Base-by-base conservation (phyloP, 2,113 vertebrate genomes). In the Progne subis region DNA sequence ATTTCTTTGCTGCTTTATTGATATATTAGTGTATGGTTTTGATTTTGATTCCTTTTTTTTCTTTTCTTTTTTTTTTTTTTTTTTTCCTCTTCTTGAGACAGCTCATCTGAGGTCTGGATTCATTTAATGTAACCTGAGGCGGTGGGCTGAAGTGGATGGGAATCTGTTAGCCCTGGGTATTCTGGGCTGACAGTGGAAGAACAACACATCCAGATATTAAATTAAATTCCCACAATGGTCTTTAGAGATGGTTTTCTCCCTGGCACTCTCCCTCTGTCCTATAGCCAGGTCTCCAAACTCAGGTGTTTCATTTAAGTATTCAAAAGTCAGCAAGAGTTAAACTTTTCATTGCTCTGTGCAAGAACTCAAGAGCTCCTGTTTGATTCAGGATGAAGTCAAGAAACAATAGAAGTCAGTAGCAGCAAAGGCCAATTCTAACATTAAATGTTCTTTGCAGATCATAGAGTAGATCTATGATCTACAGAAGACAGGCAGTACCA, bases 71-170 rank as follows among this genome's bases (percentile, higher is more conserved):
- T 57, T 32, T 37, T 34, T 52, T 53, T 46, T 28, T 55, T 46
- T 77, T 50, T 18, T 9, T 0, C 20, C 14, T 13, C 11, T 90
- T 55, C 52, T 81, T 74, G 28, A n/a, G 61, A 55, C 64, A 44
- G 34, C 47, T 80, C 39, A 52, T 88, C 78, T 77, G 82, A 91
- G 72, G 82, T 74, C 80, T 97, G 79, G 47, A 80, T 92, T 94
- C 76, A 83, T 93, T 96, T 94, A 69, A 57, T 18, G 44, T 88
- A 82, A 76, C 82, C 76, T 2, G 9, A 92, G 68, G 90, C 82
- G 81, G 9, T 63, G 71, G 88, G 39, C 71, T 93, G 63, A 90
- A 74, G 53, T 57, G 56, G 41, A 74, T 80, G 56, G 50, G 59
- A 80, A 65, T 83, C 43, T 86, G 52, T 39, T 67, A 70, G 82